A percentile compares a stretch with the other conserved stretches of the same genome.
phyloP scores from a whole-genome alignment of 2,113 vertebrate species.

The Apus apus region DNA sequence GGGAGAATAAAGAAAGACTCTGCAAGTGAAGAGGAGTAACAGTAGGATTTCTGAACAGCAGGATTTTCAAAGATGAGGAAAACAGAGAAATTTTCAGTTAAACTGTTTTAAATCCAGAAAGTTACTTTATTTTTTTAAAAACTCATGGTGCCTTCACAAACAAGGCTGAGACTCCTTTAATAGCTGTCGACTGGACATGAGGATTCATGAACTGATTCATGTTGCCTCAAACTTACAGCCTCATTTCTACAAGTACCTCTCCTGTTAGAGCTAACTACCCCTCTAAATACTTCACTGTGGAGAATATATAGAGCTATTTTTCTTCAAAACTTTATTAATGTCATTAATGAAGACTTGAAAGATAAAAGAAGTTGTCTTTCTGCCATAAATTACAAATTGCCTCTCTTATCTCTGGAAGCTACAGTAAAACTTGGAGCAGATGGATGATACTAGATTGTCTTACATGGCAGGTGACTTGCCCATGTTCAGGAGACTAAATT shows the following conservation, averaged over 20 bases:
- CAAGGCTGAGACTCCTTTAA: background rate
- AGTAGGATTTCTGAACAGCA: background rate
- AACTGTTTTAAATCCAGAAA: background rate
- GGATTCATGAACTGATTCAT: background rate
- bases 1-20: background rate
- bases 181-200: background rate
- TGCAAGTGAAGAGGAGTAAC: background rate
- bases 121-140: background rate
- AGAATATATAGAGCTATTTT: background rate
- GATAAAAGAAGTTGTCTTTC: background rate
- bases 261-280: background rate
- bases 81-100: background rate
- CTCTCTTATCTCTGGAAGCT: background rate
- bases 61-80: background rate
- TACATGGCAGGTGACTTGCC: background rate
- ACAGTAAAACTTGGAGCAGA: background rate
- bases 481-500: background rate
- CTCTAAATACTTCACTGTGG: background rate
- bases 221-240: background rate
- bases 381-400: background rate
- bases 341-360: background rate
- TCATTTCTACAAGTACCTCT: background rate
- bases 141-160: background rate
- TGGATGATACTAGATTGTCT: background rate
- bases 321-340: background rate